Evolutionary conservation across 2,888 invertebrate species (phyloP).

Genomic region (Sinelater perroti): DNA sequence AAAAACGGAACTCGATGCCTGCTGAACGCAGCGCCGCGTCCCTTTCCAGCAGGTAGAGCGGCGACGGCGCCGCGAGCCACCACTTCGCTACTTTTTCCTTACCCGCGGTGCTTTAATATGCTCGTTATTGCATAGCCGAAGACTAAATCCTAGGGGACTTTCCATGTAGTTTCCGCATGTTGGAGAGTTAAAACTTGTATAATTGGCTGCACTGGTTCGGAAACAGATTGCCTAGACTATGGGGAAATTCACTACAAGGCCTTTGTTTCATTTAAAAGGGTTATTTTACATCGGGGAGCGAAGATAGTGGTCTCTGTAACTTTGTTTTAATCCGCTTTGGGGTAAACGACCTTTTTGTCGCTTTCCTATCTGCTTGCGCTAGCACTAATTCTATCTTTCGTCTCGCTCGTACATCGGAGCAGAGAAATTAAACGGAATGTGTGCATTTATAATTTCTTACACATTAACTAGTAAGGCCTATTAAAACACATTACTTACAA

Average conservation of each 20-base stretch:
- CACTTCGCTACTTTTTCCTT: constrained; percentile 16
- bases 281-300: constrained; percentile 51
- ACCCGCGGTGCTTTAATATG: constrained; percentile 28
- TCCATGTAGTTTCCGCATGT: constrained; percentile 38
- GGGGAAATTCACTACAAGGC: constrained; percentile 51
- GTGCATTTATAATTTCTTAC: not conserved
- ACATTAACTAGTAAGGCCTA: too few species aligned
- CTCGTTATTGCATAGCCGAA: constrained; percentile 31
- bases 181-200: constrained; percentile 53
- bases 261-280: constrained; percentile 54
- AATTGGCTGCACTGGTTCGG: constrained; percentile 58
- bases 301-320: constrained; percentile 41
- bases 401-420: not conserved
- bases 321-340: constrained; percentile 38
- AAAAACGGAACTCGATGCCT: constrained; percentile 12
- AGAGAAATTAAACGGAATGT: not conserved
- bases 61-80: constrained; percentile 5
- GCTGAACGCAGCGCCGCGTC: constrained; percentile 10
- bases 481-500: too few species aligned
- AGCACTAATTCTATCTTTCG: constrained; percentile 16
- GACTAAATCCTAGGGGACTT: constrained; percentile 25
- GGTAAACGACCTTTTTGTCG: constrained; percentile 33
- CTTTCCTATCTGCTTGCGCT: constrained; percentile 16
- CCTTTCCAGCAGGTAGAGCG: constrained; percentile 10
- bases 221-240: constrained; percentile 54